phyloP scores from a whole-genome alignment of 1,140 invertebrate genomes.

The Scaptomyza montana region DNA sequence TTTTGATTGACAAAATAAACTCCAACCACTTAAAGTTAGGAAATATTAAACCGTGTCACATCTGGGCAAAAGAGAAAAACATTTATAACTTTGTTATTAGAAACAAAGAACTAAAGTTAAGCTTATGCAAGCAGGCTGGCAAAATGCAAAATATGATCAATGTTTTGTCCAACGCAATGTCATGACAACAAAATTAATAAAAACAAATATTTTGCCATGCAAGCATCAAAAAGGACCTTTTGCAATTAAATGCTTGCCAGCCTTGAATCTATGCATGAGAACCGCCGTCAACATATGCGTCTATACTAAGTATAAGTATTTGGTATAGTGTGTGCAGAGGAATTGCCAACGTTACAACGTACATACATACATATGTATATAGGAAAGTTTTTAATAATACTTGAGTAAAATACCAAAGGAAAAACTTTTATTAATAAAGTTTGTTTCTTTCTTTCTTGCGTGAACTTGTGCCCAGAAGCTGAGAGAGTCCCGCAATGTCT shows the following conservation, averaged over 20 bases:
- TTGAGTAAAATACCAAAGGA: slow-evolving; percentile 78
- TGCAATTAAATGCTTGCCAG: slow-evolving; percentile 63
- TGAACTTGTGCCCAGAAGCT: slow-evolving; percentile 32
- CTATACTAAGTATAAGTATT: background rate
- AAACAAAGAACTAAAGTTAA: too few relatives aligned
- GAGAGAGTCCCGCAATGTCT: slow-evolving; percentile 5
- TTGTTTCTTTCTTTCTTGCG: slow-evolving; percentile 75
- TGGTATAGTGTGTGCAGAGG: slow-evolving; percentile 30
- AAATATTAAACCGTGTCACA: too few relatives aligned
- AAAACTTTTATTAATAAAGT: slow-evolving; percentile 82
- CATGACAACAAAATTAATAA: slow-evolving; percentile 73
- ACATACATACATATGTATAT: slow-evolving; percentile 26
- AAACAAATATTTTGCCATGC: slow-evolving; percentile 58
- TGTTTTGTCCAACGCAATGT: slow-evolving; percentile 22
- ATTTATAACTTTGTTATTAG: too few relatives aligned
- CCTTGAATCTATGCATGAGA: slow-evolving; percentile 47
- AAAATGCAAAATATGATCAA: too few relatives aligned
- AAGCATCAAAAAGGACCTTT: slow-evolving; percentile 67
- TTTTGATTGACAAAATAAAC: slow-evolving; percentile 1
- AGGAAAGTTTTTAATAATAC: slow-evolving; percentile 79
- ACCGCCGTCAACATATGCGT: slow-evolving; percentile 71
- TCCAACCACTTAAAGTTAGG: too few relatives aligned
- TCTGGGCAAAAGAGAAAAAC: too few relatives aligned
- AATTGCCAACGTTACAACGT: slow-evolving; percentile 60
- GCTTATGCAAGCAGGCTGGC: too few relatives aligned